Evolutionary conservation across 1,140 invertebrate species (phyloP), one percentile per base, ranked within the genome.

Genomic region (Drosophila takahashii): DNA sequence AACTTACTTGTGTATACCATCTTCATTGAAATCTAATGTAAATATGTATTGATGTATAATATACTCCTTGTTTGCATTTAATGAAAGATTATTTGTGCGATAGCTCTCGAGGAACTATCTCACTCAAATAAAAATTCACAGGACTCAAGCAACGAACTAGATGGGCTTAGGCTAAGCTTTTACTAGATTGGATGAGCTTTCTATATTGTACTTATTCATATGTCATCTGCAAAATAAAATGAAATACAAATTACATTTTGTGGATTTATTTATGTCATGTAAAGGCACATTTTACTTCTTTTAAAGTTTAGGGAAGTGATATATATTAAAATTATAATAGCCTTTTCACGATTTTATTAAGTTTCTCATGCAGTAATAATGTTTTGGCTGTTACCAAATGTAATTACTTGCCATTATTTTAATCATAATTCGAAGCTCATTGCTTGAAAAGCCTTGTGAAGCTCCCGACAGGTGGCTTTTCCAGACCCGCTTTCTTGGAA

Each of bases 1-100:
- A 2, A 32, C 13, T 1, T 22, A 41, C 13, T 41, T n/a, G 29
- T 39, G 16, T 44, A n/a, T 29, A 15, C 36, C 32, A 42, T 53
- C 29, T 26, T 8, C 37, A 47, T 34, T 52, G 60, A 36, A 47
- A 56, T 15, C 16, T 56, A 39, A 57, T 86, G 81, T 86, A 86
- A 86, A 81, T 87, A 86, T 87, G 60, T 86, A 78, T 64, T 59
- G 77, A 72, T 78, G 44, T 83, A 75, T 36, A 62, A 75, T 70
- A 56, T 42, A 53, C 45, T 26, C 18, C 22, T 42, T 27, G 39
- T 3, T 16, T 50, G 22, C 16, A 15, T 54, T 64, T 26, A 58
- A 29, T 15, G 13, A 16, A 13, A 37, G 29, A n/a, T 60, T 76
- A 67, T 67, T 76, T 54, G 26, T 26, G 22, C 3, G 44, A 58